These are phyloP conservation scores for Macrotrachela quadricornifera DNA, from an alignment of 1,140 invertebrate species.

Conservation along the genomic window DNA sequence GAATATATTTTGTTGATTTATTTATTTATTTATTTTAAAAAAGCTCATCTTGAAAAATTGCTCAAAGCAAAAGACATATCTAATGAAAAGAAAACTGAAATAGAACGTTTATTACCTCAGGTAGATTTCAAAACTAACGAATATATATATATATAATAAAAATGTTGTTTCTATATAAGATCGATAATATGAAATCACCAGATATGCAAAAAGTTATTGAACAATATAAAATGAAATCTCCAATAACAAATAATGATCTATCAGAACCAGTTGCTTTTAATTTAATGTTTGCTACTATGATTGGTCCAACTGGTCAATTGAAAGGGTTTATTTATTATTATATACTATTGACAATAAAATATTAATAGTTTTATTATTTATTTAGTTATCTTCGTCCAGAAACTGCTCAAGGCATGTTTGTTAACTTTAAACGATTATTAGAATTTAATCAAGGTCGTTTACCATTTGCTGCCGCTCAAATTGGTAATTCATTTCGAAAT, in stretches of 20 bases:
- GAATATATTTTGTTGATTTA: background rate
- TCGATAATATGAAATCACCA: constrained; percentile 48
- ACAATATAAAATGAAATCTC: constrained; percentile 79
- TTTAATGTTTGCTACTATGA: constrained; percentile 89
- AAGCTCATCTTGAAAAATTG: constrained; percentile 66
- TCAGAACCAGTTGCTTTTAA: constrained; percentile 89
- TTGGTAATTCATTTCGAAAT: constrained; percentile 90
- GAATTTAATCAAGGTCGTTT: constrained; percentile 89
- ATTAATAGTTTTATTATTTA: background rate
- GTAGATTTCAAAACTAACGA: constrained; percentile 13
- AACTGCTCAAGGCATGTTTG: constrained; percentile 97
- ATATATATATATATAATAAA: background rate
- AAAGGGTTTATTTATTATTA: constrained; percentile 44
- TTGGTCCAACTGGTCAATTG: constrained; percentile 73
- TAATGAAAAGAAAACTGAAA: constrained; percentile 38
- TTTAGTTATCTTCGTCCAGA: constrained; percentile 68
- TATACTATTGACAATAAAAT: background rate
- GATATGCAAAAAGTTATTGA: constrained; percentile 62
- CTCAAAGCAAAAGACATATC: constrained; percentile 57
- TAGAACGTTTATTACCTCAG: constrained; percentile 19
- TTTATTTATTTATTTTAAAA: background rate
- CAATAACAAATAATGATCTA: constrained; percentile 73
- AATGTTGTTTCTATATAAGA: constrained; percentile 1
- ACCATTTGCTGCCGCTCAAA: constrained; percentile 92
- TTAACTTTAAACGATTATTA: constrained; percentile 84